Evolutionary conservation across 2,797 vertebrate genomes (phyloP).

Genomic region (Borostomias antarcticus): DNA sequence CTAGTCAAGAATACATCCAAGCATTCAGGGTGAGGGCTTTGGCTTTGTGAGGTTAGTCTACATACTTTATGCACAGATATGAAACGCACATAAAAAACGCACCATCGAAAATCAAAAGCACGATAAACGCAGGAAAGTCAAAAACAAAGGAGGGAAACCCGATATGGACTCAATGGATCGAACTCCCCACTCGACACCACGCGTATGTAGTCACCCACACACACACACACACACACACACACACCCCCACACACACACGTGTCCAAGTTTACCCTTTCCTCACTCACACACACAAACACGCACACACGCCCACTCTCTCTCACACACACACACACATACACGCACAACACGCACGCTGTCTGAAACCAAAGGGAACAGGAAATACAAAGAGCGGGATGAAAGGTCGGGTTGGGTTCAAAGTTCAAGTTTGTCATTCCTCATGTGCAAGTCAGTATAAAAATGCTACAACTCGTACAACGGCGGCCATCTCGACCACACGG

Average conservation of each 20-base stretch:
- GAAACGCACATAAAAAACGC: slow-evolving; percentile 65
- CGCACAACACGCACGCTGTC: slow-evolving; percentile 41
- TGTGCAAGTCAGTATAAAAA: slow-evolving; percentile 82
- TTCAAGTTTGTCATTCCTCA: slow-evolving; percentile 79
- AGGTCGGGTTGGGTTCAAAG: slow-evolving; percentile 46
- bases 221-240: slow-evolving; percentile 13
- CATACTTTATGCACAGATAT: slow-evolving; percentile 69
- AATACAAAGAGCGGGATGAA: slow-evolving; percentile 46
- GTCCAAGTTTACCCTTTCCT: too few relatives aligned
- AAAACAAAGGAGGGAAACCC: slow-evolving; percentile 29
- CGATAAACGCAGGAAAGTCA: slow-evolving; percentile 19
- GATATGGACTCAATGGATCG: slow-evolving; percentile 61
- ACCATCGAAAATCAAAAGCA: slow-evolving; percentile 46
- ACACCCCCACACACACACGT: not conserved
- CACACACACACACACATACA: slow-evolving; percentile 35
- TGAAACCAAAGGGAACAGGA: slow-evolving; percentile 52
- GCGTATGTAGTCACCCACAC: too few relatives aligned
- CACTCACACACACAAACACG: slow-evolving; percentile 18
- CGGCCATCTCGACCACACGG: slow-evolving; percentile 37
- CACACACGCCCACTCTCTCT: not conserved
- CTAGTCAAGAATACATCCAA: slow-evolving; percentile 77
- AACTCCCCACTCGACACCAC: slow-evolving; percentile 36
- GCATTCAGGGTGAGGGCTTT: slow-evolving; percentile 80
- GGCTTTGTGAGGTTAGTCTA: slow-evolving; percentile 80
- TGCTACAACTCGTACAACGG: slow-evolving; percentile 78